Evolutionary conservation across 1,140 invertebrate genomes (phyloP), one percentile per base, ranked within the genome.

Genomic region (Drosophila nikananu): DNA sequence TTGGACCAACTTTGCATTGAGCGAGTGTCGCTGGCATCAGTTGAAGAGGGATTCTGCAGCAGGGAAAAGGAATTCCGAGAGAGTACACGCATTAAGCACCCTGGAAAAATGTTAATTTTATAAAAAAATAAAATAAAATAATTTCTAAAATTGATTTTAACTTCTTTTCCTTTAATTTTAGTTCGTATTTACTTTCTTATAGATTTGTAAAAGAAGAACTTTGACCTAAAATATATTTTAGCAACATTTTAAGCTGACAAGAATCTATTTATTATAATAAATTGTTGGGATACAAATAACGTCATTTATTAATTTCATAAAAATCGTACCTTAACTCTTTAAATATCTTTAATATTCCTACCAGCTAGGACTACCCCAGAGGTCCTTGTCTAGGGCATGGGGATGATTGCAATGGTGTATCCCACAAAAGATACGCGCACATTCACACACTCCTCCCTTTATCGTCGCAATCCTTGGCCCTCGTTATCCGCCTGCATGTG

Each of bases 1-100:
- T 66, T 66, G 61, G 41, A 37, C 62, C 64, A 77, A 77, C 73
- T 67, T 74, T 77, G 74, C 46, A 76, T 76, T 66, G 74, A 63
- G 70, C 44, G 65, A 41, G 60, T 75, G 74, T 77, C 77, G 44
- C 46, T 12, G 41, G 17, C 71, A 76, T 70, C 51, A 64, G 32
- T 58, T 58, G 25, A 27, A 17, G 65, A 7, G 35, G 37, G 30
- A 68, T 48, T 32, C 41, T 23, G 39, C 8, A 9, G 17, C 23
- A 54, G 63, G 15, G 32, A 39, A 46, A 13, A 2, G n/a, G 1
- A 39, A 23, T 17, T 12, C 0, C 12, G 7, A 17, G n/a, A 17
- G 1, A 27, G 13, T 12, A 52, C 12, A 23, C 15, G 25, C 2
- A 12, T 2, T 12, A 9, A 19, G 72, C 60, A 42, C 70, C 25